Evolutionary conservation across 2,113 vertebrate genomes (phyloP).

Genomic region (Solea senegalensis): DNA sequence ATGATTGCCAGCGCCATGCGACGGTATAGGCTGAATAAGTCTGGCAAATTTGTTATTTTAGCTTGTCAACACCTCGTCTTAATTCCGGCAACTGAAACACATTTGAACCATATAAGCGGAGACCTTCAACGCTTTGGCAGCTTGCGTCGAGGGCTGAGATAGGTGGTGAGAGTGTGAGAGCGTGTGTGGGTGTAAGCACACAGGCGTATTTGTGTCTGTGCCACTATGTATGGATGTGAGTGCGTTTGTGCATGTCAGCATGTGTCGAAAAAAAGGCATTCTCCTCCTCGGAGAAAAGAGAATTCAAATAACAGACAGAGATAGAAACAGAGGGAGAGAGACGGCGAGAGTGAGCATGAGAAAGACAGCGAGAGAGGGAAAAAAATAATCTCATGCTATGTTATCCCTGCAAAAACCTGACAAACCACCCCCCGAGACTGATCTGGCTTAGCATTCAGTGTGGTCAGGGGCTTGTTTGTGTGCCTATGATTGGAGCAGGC

Average conservation of each 20-base stretch:
- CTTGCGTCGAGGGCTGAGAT: slow-evolving; percentile 57
- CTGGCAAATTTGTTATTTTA: slow-evolving; percentile 69
- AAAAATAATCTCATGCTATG: slow-evolving; percentile 80
- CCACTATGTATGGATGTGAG: slow-evolving; percentile 48
- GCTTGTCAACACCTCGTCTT: slow-evolving; percentile 70
- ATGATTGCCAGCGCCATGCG: slow-evolving; percentile 49
- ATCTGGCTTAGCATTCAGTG: slow-evolving; percentile 78
- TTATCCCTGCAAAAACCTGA: slow-evolving; percentile 79
- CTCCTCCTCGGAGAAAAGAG: slow-evolving; percentile 68
- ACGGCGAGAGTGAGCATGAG: slow-evolving; percentile 19
- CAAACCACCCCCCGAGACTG: slow-evolving; percentile 76
- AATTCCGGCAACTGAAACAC: slow-evolving; percentile 59
- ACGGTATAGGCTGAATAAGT: slow-evolving; percentile 63
- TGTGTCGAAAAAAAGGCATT: slow-evolving; percentile 68
- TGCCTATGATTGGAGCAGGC: slow-evolving; percentile 72
- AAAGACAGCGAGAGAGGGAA: slow-evolving; percentile 11
- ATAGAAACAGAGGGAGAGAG: slow-evolving; percentile 55
- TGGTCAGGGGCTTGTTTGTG: slow-evolving; percentile 76
- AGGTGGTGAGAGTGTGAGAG: slow-evolving; percentile 67
- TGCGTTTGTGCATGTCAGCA: slow-evolving; percentile 53
- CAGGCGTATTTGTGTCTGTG: slow-evolving; percentile 56
- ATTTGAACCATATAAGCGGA: slow-evolving; percentile 60
- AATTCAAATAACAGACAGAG: slow-evolving; percentile 71
- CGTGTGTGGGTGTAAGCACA: slow-evolving; percentile 55
- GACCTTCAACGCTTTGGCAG: slow-evolving; percentile 57